Evolutionary conservation across 2,888 invertebrate genomes (phyloP).

Genomic region (Acholoe squamosa): DNA sequence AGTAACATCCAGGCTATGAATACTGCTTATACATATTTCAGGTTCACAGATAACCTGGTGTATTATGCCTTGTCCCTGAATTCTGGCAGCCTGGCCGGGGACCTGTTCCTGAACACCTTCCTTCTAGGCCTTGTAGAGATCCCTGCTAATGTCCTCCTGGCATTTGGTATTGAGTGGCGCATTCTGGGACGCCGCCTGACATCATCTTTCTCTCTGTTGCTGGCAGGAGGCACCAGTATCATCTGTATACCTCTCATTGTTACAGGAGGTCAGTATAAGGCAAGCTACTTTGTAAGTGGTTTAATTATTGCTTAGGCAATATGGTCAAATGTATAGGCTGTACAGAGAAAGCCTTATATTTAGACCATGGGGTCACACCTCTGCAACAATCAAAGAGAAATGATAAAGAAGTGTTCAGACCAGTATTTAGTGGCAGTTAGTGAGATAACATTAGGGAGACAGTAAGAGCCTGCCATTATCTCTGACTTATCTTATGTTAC

Average conservation of each 20-base stretch:
- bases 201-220: constrained; percentile 62
- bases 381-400: no score
- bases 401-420: no score
- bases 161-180: constrained; percentile 55
- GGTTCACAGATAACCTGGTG: constrained; percentile 70
- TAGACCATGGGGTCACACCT: no score
- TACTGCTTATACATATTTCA: constrained; percentile 39
- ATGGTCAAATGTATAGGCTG: no score
- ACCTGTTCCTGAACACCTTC: constrained; percentile 69
- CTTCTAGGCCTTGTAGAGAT: constrained; percentile 70
- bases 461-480: no score
- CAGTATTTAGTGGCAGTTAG: no score
- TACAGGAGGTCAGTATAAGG: neutral
- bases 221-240: constrained; percentile 64
- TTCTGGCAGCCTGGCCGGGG: constrained; percentile 66
- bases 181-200: constrained; percentile 65
- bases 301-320: no score
- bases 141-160: constrained; percentile 69
- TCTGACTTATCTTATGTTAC: no score
- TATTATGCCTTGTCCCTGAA: constrained; percentile 70
- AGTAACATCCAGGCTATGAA: neutral
- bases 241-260: constrained; percentile 65
- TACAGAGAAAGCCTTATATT: no score
- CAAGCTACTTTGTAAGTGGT: no score
- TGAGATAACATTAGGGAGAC: no score